Evolutionary conservation across 2,888 invertebrate species (phyloP), one percentile per base, ranked within the genome.

Genomic region (Sarcophaga rosellei): DNA sequence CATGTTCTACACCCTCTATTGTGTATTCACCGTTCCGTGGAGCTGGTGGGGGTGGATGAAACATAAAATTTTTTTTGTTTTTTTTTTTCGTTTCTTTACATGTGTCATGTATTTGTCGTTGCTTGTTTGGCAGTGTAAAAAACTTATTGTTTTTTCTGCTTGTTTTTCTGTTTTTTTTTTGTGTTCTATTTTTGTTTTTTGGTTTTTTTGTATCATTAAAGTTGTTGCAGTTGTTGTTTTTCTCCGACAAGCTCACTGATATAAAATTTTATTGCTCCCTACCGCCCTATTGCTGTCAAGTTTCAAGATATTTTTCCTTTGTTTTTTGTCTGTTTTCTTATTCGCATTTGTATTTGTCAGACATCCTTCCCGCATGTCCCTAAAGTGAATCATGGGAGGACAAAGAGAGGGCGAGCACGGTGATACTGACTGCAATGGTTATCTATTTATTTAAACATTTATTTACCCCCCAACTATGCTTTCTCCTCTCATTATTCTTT

Each of bases 221-320:
- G 53, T 53, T 53, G 53, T 53, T 15, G 47, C 15, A 47, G 47
- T 47, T 47, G 15, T 47, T 47, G 47, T 25, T 35, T 5, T 35
- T 35, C 1, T 35, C 4, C 12, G 12, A 53, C 12, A 17, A 53
- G 17, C 53, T 45, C 68, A 74, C 59, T 61, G 79, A 69, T 85
- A 80, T 79, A 77, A 21, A 70, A 65, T 84, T 91, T 90, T 90
- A 90, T 90, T 91, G 89, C 88, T 91, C 90, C 90, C 91, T 88
- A 89, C 89, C 90, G 90, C 90, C 90, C 90, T 89, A 90, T 90
- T 88, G 88, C 81, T 88, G 88, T 88, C 85, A 84, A 79, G 82
- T 84, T 78, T 53, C 4, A 53, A 53, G 17, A 15, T 4, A 15
- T 85, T 53, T 86, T 88, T 83, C 68, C 74, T 47, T 21, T 74